phyloP scores from a whole-genome alignment of 2,888 invertebrate species.

The Diplolepis rosae region DNA sequence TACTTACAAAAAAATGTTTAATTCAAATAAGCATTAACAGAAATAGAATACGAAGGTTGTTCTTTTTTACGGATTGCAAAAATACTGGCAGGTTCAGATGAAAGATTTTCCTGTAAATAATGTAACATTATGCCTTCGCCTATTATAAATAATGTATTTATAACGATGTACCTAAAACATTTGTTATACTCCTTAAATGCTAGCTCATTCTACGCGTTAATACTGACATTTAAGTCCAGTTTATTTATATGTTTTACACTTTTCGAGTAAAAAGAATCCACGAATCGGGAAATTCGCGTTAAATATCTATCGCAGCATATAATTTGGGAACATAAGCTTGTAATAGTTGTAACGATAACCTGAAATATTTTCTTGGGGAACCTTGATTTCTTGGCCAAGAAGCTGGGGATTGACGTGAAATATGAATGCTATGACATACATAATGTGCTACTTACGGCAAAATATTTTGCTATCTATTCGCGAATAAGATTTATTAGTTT shows the following conservation, averaged over 20 bases:
- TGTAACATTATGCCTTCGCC: slow-evolving; percentile 17
- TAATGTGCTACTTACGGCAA: slow-evolving; percentile 13
- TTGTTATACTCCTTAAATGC: slow-evolving; percentile 40
- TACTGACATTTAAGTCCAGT: slow-evolving; percentile 51
- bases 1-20: background rate
- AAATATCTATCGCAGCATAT: slow-evolving; percentile 21
- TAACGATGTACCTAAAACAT: slow-evolving; percentile 28
- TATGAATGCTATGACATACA: slow-evolving; percentile 8
- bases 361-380: slow-evolving; percentile 19
- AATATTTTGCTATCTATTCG: background rate
- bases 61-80: no score
- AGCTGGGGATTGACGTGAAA: slow-evolving; percentile 22
- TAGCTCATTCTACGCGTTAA: slow-evolving; percentile 53
- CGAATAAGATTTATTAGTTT: background rate
- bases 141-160: slow-evolving; percentile 22
- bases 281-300: slow-evolving; percentile 28
- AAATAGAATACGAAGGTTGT: background rate
- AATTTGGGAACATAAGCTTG: slow-evolving; percentile 21
- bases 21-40: background rate
- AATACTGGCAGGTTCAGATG: slow-evolving; percentile 14
- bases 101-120: slow-evolving; percentile 27
- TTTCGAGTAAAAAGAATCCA: slow-evolving; percentile 25
- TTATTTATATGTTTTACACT: slow-evolving; percentile 54
- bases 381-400: slow-evolving; percentile 24
- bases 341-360: slow-evolving; percentile 11